A percentile compares a stretch with the other conserved stretches of the same genome.
Evolutionary conservation across 2,113 vertebrate species (phyloP).

Genomic region (Balaenoptera acutorostrata): DNA sequence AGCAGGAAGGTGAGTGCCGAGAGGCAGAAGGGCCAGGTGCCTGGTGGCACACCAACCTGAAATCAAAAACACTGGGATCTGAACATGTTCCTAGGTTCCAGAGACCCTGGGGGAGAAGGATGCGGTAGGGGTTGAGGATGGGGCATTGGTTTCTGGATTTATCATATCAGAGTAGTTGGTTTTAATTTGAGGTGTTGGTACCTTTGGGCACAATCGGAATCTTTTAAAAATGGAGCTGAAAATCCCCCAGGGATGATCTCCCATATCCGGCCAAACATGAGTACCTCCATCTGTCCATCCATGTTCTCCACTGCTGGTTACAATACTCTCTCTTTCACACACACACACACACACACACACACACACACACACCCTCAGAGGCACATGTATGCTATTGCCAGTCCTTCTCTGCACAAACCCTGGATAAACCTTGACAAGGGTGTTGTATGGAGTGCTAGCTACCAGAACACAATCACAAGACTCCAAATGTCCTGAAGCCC

Average conservation of each 20-base stretch:
- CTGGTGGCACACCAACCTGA: constrained; percentile 88
- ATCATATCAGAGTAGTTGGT: background rate
- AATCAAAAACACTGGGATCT: background rate
- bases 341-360: background rate
- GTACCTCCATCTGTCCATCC: background rate
- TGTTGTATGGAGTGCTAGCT: background rate
- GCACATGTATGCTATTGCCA: background rate
- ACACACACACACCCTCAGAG: background rate
- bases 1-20: constrained; percentile 92
- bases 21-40: constrained; percentile 97
- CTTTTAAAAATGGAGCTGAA: background rate
- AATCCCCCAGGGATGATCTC: background rate
- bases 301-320: background rate
- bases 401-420: background rate
- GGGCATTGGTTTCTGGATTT: background rate
- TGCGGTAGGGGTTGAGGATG: background rate
- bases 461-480: background rate
- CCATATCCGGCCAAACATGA: background rate
- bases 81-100: background rate
- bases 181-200: background rate
- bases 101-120: background rate
- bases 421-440: background rate
- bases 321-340: background rate
- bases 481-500: background rate
- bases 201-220: background rate